Evolutionary conservation across 2,797 vertebrate genomes (phyloP), one percentile per base, ranked within the genome.

Genomic region (Sylvia borin): DNA sequence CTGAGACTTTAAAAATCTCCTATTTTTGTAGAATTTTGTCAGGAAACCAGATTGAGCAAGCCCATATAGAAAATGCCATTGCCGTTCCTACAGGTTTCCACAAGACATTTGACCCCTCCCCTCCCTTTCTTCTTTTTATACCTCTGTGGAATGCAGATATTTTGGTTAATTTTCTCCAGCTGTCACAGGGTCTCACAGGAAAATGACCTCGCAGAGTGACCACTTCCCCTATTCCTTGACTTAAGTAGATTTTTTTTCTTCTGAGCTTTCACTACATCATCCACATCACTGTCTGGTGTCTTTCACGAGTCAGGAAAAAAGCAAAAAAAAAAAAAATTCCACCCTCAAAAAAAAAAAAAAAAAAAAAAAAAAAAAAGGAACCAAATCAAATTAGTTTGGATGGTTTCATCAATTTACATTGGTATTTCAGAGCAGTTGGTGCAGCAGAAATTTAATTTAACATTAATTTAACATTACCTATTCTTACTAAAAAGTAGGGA

Each of bases 151-250:
- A 98, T 98, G 97, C 93, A 97, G 96, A 96, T 97, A 97, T 97
- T 96, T 97, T 96, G 93, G 94, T 95, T 96, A 96, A 97, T 97
- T 97, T 96, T 97, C 95, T 95, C 96, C 98, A 98, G 98, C 97
- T 98, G 98, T 97, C 94, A 95, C 95, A 93, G 83, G 87, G 67
- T 94, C 91, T 95, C 94, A 91, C 91, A 97, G 89, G 96, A 96
- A 97, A 96, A 95, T 96, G 96, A 95, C 96, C 97, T 96, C 3
- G 54, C 77, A 50, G 95, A 96, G 89, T 97, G 96, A 97, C 97
- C 95, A 96, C 95, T 97, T 98, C 92, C 96, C 80, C 55, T 95
- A 45, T 82, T 86, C 72, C 79, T 95, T 93, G 82, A 95, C 61
- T 96, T 91, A 65, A 94, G 86, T 24, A 77, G 85, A 78, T 16